A percentile compares a stretch with the other conserved stretches of the same genome.
Evolutionary conservation across 30 jellyfish, hydroid and myxozoan species (phyloP).

Genomic region (Turritopsis dohrnii): DNA sequence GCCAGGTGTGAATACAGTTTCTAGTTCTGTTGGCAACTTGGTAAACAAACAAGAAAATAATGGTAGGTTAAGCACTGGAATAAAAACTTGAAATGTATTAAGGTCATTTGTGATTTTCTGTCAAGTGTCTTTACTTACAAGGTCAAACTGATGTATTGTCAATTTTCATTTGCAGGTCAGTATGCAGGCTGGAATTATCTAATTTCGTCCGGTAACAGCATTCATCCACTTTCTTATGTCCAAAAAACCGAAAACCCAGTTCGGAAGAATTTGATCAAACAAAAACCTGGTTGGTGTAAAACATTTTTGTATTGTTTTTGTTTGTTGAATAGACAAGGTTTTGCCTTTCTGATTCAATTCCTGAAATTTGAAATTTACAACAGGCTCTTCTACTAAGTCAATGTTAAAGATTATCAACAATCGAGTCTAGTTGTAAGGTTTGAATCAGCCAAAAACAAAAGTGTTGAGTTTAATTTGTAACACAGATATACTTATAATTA

Average conservation of each 20-base stretch:
- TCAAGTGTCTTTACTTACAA: background rate
- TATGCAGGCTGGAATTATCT: slow-evolving; percentile 14
- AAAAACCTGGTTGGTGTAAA: slow-evolving; percentile 76
- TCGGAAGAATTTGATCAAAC: slow-evolving; percentile 76
- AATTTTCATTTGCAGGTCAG: background rate
- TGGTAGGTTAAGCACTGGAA: background rate
- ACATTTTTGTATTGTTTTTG: too few relatives aligned
- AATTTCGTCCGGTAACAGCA: background rate
- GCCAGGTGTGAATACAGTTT: background rate
- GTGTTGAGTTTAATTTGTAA: background rate
- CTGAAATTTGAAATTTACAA: too few relatives aligned
- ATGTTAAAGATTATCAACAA: too few relatives aligned
- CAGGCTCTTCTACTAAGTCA: too few relatives aligned
- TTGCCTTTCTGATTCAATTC: too few relatives aligned
- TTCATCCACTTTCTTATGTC: slow-evolving; percentile 16
- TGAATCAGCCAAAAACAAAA: too few relatives aligned
- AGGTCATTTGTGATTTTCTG: background rate
- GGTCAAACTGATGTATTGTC: background rate
- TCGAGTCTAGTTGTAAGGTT: too few relatives aligned
- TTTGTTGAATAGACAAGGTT: background rate
- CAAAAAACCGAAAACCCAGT: slow-evolving; percentile 33
- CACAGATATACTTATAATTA: background rate
- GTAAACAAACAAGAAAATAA: background rate
- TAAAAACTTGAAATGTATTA: background rate
- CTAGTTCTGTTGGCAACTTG: background rate